Percentiles rank a stretch among this genome's conserved stretches.
Evolutionary conservation across 2,113 vertebrate species (phyloP).

Genomic region (Ciconia boyciana): DNA sequence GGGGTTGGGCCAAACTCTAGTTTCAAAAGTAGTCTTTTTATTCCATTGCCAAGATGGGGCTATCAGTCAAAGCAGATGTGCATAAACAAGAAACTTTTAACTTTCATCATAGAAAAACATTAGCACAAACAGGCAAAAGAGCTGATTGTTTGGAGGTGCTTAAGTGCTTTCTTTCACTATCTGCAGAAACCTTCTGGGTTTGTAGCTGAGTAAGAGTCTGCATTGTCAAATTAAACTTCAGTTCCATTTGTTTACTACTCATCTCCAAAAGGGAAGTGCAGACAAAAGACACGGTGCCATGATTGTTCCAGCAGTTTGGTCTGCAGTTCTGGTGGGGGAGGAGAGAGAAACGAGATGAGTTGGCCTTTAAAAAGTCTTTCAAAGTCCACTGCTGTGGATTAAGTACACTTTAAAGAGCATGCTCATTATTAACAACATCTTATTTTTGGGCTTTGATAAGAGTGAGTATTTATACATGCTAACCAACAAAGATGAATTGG

Average conservation of each 20-base stretch:
- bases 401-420: not conserved
- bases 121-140: not conserved
- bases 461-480: not conserved
- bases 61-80: slow-evolving; percentile 43
- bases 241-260: slow-evolving; percentile 8
- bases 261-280: not conserved
- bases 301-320: not conserved
- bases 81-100: not conserved
- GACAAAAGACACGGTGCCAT: not conserved
- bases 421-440: not conserved
- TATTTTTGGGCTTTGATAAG: not conserved
- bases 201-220: not conserved
- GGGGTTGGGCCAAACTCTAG: not conserved
- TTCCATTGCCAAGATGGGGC: not conserved
- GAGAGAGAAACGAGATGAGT: not conserved
- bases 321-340: not conserved
- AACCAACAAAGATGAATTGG: not conserved
- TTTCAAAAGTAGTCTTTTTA: slow-evolving; percentile 18
- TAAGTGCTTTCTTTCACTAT: not conserved
- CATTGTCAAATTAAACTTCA: not conserved
- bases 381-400: not conserved
- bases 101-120: not conserved
- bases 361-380: not conserved
- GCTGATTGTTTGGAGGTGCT: slow-evolving; percentile 2
- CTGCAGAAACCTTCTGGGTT: slow-evolving; percentile 45